Percentiles rank a stretch among this genome's conserved stretches.
These are phyloP conservation scores for Siphamia tubifer DNA, from an alignment of 2,113 vertebrate genomes.

Conservation along the genomic window DNA sequence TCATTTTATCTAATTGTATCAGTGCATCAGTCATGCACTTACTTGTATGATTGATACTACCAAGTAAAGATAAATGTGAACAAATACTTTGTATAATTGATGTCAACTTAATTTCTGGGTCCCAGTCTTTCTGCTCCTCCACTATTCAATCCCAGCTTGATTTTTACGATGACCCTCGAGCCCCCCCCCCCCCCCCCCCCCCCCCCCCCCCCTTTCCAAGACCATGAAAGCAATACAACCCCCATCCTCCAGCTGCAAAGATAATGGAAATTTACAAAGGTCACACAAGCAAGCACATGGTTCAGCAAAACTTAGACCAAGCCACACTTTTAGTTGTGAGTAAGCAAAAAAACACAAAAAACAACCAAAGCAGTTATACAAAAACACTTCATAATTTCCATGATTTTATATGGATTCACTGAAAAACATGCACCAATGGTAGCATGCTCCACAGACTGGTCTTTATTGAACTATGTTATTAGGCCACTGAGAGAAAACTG, in stretches of 20 bases:
- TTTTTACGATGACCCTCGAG: no score
- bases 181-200: no score
- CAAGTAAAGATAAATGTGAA: not conserved
- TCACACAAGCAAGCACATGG: constrained; percentile 1
- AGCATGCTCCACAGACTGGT: not conserved
- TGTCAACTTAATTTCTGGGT: not conserved
- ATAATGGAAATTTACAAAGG: constrained; percentile 47
- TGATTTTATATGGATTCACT: not conserved
- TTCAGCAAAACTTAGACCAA: not conserved
- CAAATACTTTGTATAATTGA: not conserved
- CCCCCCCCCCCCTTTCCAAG: not conserved
- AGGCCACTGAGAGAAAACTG: not conserved
- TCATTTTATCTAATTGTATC: not conserved
- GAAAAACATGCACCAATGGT: not conserved
- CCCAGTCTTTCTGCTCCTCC: not conserved
- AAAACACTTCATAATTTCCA: not conserved
- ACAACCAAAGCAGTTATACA: not conserved
- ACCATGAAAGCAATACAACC: not conserved
- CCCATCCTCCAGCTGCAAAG: not conserved
- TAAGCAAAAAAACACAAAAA: not conserved
- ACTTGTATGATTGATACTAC: not conserved
- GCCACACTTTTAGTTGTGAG: not conserved
- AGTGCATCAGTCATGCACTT: not conserved
- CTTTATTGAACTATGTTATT: not conserved
- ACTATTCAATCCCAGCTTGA: not conserved